phyloP scores from a whole-genome alignment of 2,797 vertebrate species.

The Carduelis carduelis region DNA sequence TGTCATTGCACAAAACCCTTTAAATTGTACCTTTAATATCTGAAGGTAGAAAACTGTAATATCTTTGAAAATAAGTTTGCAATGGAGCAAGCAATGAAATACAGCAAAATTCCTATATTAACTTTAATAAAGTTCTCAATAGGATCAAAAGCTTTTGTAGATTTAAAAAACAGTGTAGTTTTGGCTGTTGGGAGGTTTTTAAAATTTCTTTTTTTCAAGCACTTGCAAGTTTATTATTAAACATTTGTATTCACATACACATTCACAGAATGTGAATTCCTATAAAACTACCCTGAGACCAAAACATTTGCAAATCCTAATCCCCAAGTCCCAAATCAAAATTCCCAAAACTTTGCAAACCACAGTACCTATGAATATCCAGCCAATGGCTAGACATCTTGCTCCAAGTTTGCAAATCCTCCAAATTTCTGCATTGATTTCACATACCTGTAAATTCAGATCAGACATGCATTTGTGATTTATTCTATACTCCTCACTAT shows the following conservation, averaged over 20 bases:
- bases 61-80: neutral
- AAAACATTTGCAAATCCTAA: neutral
- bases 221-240: neutral
- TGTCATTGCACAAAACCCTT: neutral
- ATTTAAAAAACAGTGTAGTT: neutral
- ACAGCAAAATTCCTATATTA: neutral
- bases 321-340: neutral
- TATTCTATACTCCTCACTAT: neutral
- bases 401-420: neutral
- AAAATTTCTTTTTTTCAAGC: neutral
- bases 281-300: neutral
- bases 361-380: neutral
- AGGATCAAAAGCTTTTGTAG: neutral
- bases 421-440: neutral
- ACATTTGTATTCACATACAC: neutral
- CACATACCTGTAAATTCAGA: neutral
- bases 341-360: neutral
- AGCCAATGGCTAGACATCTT: neutral
- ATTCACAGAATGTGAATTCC: neutral
- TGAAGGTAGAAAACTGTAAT: neutral
- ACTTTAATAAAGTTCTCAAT: slow-evolving; percentile 8
- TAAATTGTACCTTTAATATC: neutral
- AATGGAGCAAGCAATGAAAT: neutral
- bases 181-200: neutral
- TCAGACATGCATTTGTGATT: neutral